A percentile compares a stretch with the other conserved stretches of the same genome.
Conservation (phyloP, 1,140 invertebrate genomes). For the Sycophila sp. region DNA sequence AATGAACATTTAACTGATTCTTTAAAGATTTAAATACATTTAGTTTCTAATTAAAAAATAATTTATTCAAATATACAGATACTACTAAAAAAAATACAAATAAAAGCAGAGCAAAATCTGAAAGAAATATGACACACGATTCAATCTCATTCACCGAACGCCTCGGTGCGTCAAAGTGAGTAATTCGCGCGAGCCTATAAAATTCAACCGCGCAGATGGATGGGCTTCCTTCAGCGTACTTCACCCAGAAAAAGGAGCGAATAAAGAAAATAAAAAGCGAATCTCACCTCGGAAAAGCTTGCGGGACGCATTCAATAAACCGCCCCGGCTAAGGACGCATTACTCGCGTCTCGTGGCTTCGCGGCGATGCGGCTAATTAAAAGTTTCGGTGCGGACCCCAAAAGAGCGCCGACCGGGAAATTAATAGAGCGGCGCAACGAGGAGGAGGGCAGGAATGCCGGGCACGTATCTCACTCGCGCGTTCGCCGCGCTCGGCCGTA, state of each 20-base stretch:
- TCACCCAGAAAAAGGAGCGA: too few relatives aligned
- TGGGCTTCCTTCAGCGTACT: too few relatives aligned
- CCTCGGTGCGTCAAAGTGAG: background rate
- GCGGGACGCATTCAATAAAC: slow-evolving; percentile 11
- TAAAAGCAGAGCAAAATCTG: too few relatives aligned
- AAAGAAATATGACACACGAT: too few relatives aligned
- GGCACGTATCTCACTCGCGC: slow-evolving; percentile 28
- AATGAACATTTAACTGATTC: too few relatives aligned
- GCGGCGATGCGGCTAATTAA: slow-evolving; percentile 27
- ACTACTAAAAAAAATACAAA: too few relatives aligned
- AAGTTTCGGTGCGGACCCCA: slow-evolving; percentile 20
- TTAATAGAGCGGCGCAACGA: slow-evolving; percentile 21
- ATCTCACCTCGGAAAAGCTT: background rate
- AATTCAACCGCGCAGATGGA: background rate
- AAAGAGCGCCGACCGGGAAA: background rate
- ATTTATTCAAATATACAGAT: too few relatives aligned
- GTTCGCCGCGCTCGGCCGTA: slow-evolving; percentile 23
- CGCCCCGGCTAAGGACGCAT: background rate
- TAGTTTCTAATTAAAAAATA: too few relatives aligned
- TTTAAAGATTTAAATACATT: too few relatives aligned
- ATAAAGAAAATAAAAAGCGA: background rate
- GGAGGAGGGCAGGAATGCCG: slow-evolving; percentile 49
- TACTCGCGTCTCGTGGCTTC: too few relatives aligned
- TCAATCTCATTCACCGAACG: too few relatives aligned
- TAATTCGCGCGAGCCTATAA: slow-evolving; percentile 23